Conservation (phyloP, 2,797 vertebrate genomes). For the Pelobates cultripes region DNA sequence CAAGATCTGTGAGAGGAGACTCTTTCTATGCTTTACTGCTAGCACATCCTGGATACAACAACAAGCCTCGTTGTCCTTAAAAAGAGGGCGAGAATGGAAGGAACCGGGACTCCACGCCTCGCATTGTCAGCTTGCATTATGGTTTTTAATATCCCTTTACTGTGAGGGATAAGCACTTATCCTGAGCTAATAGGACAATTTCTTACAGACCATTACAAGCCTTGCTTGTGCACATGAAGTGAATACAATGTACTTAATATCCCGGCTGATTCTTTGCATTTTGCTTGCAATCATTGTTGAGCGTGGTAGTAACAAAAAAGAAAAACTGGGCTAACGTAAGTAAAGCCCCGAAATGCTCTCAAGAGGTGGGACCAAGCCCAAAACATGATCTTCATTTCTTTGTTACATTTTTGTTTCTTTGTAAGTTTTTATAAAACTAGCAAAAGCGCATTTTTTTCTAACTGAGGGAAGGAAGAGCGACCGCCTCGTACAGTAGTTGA, state of each 20-base stretch:
- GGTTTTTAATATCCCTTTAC: constrained; percentile 31
- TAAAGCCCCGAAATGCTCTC: too few relatives aligned
- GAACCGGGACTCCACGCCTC: not conserved
- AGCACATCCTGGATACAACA: not conserved
- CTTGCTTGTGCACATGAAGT: not conserved
- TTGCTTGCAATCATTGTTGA: not conserved
- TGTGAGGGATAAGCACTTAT: constrained; percentile 21
- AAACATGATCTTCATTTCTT: too few relatives aligned
- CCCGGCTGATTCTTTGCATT: not conserved
- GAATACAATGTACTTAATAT: constrained; percentile 26
- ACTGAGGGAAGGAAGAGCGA: too few relatives aligned
- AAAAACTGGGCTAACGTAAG: too few relatives aligned
- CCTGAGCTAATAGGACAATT: constrained; percentile 31
- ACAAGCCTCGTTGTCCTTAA: not conserved
- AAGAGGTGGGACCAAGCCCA: too few relatives aligned
- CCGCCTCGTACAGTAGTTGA: too few relatives aligned
- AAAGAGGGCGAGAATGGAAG: not conserved
- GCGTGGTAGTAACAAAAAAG: too few relatives aligned
- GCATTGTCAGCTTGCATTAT: constrained; percentile 7
- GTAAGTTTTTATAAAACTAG: too few relatives aligned
- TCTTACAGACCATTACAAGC: constrained; percentile 14
- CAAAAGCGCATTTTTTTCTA: too few relatives aligned
- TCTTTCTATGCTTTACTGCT: not conserved
- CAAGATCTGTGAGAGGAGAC: not conserved
- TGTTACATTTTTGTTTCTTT: too few relatives aligned